These are phyloP conservation scores for Salmo trutta DNA, from an alignment of 2,797 vertebrate genomes.

Conservation along the genomic window DNA sequence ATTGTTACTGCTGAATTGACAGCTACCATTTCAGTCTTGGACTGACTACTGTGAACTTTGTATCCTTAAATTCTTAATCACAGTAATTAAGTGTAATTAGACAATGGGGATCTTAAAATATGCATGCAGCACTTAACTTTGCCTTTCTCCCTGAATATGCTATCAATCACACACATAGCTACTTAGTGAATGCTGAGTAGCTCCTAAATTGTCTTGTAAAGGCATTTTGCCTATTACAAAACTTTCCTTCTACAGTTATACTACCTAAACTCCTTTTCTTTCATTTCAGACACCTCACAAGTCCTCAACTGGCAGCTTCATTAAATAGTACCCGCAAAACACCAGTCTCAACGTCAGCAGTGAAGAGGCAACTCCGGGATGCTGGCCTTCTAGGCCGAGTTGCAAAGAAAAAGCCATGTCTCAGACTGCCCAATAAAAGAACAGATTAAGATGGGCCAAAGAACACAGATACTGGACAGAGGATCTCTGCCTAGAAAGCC, in stretches of 20 bases:
- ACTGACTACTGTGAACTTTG: constrained; percentile 49
- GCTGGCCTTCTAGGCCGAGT: too few relatives aligned
- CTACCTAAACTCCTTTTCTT: neutral
- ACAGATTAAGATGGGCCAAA: too few relatives aligned
- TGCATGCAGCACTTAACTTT: constrained; percentile 66
- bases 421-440: too few relatives aligned
- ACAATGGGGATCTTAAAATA: constrained; percentile 64
- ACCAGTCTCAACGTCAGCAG: too few relatives aligned
- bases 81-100: constrained; percentile 70
- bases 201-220: constrained; percentile 29
- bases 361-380: too few relatives aligned
- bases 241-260: neutral
- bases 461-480: too few relatives aligned
- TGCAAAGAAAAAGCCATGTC: too few relatives aligned
- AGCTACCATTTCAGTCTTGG: constrained; percentile 50
- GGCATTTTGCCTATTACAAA: constrained; percentile 18
- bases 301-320: too few relatives aligned
- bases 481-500: too few relatives aligned
- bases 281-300: neutral
- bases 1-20: constrained; percentile 48
- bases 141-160: constrained; percentile 51
- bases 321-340: too few relatives aligned
- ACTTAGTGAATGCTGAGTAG: constrained; percentile 33
- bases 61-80: constrained; percentile 68
- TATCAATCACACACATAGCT: constrained; percentile 46